A percentile compares a stretch with the other conserved stretches of the same genome.
phyloP scores from a whole-genome alignment of 2,113 vertebrate genomes.

The Cryptotis parvus region DNA sequence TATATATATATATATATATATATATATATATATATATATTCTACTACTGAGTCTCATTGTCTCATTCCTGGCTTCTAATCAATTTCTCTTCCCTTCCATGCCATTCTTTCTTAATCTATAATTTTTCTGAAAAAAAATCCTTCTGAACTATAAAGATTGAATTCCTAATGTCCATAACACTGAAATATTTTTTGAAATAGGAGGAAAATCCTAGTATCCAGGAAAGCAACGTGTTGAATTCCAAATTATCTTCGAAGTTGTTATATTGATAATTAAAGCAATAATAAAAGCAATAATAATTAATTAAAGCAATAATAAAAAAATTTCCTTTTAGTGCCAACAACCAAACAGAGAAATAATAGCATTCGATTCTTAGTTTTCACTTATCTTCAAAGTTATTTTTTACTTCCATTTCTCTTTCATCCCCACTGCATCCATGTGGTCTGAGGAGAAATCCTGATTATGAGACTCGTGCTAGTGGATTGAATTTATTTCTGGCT shows the following conservation, averaged over 20 bases:
- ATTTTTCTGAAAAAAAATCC: background rate
- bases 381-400: background rate
- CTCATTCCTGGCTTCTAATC: no score
- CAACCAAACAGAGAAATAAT: background rate
- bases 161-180: background rate
- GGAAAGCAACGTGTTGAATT: conserved; percentile 28
- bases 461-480: background rate
- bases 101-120: background rate
- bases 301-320: background rate
- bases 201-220: background rate
- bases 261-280: conserved; percentile 31
- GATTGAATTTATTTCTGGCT: conserved; percentile 51
- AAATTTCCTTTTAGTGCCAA: background rate
- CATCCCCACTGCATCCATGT: background rate
- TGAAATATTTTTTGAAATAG: conserved; percentile 33
- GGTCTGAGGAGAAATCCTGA: background rate
- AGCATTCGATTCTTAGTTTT: conserved; percentile 16
- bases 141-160: background rate
- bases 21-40: no score
- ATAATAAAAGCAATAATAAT: background rate
- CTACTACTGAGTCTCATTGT: no score
- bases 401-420: background rate
- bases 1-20: no score
- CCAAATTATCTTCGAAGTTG: background rate
- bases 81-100: background rate